A percentile compares a stretch with the other conserved stretches of the same genome.
Conservation (phyloP, 1,140 invertebrate species). For the Euwallacea fornicatus region DNA sequence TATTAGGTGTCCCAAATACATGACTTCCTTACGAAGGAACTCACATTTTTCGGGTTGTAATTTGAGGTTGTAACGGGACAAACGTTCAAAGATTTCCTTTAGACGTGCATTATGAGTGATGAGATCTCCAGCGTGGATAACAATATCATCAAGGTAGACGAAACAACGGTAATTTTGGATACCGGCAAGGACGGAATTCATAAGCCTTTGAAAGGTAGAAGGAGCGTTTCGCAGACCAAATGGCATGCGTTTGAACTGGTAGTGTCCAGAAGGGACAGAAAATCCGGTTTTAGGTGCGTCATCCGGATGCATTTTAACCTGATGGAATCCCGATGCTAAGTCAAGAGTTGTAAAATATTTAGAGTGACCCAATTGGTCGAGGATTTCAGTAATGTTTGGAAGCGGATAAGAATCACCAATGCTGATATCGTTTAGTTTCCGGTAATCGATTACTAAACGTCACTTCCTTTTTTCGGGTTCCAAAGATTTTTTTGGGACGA, state of each 20-base stretch:
- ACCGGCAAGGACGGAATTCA: slow-evolving; percentile 44
- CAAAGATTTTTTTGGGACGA: slow-evolving; percentile 46
- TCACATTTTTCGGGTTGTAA: slow-evolving; percentile 40
- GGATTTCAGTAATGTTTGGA: slow-evolving; percentile 57
- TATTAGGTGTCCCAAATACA: slow-evolving; percentile 43
- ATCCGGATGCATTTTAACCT: slow-evolving; percentile 18
- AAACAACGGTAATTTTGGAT: slow-evolving; percentile 22
- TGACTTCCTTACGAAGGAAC: slow-evolving; percentile 45
- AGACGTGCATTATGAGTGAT: slow-evolving; percentile 30
- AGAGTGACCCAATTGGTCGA: slow-evolving; percentile 50
- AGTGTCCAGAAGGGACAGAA: not conserved
- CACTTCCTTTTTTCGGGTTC: slow-evolving; percentile 46
- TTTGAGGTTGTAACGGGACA: slow-evolving; percentile 34
- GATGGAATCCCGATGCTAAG: slow-evolving; percentile 32
- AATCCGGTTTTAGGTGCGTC: slow-evolving; percentile 30
- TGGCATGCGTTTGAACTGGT: slow-evolving; percentile 50
- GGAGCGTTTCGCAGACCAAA: slow-evolving; percentile 53
- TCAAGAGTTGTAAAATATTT: slow-evolving; percentile 55
- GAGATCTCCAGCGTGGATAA: slow-evolving; percentile 20
- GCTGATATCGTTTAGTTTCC: slow-evolving; percentile 49
- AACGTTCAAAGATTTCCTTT: slow-evolving; percentile 32
- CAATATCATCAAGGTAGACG: slow-evolving; percentile 38
- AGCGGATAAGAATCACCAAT: slow-evolving; percentile 55
- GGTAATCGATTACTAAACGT: slow-evolving; percentile 50
- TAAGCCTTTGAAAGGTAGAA: slow-evolving; percentile 46